A percentile compares a stretch with the other conserved stretches of the same genome.
phyloP scores from a whole-genome alignment of 2,888 invertebrate species.

The Eudemis profundana region DNA sequence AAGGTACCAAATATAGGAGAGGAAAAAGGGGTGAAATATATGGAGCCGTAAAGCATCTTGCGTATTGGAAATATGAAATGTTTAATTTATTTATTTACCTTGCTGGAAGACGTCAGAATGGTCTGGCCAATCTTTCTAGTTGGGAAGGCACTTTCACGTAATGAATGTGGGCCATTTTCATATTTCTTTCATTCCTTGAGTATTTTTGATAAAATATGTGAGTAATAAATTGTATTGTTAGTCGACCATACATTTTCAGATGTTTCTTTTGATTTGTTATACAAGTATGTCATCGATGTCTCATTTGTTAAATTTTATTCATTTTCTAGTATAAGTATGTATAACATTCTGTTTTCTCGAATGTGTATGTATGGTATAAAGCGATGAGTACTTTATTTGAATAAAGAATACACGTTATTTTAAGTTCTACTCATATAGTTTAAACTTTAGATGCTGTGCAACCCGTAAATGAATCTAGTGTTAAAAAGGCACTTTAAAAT shows the following conservation, averaged over 20 bases:
- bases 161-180: slow-evolving; percentile 31
- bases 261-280: slow-evolving; percentile 5
- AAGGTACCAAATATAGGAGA: slow-evolving; percentile 54
- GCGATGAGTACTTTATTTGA: no score
- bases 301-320: not conserved
- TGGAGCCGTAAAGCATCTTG: slow-evolving; percentile 57
- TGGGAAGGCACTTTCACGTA: slow-evolving; percentile 25
- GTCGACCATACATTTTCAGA: not conserved
- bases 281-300: not conserved
- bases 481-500: not conserved
- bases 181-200: slow-evolving; percentile 23
- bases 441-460: no score
- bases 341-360: not conserved
- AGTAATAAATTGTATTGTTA: slow-evolving; percentile 16
- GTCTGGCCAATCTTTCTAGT: slow-evolving; percentile 33
- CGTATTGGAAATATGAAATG: slow-evolving; percentile 53
- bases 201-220: slow-evolving; percentile 17
- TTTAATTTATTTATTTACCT: slow-evolving; percentile 57
- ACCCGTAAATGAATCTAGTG: no score
- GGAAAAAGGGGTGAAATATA: slow-evolving; percentile 58
- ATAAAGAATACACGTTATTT: no score
- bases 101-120: slow-evolving; percentile 18
- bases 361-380: not conserved
- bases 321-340: not conserved
- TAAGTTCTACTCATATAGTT: no score